Percentiles rank a stretch among this genome's conserved stretches.
Conservation (phyloP, 2,797 vertebrate species). For the Phataginus tetradactyla region DNA sequence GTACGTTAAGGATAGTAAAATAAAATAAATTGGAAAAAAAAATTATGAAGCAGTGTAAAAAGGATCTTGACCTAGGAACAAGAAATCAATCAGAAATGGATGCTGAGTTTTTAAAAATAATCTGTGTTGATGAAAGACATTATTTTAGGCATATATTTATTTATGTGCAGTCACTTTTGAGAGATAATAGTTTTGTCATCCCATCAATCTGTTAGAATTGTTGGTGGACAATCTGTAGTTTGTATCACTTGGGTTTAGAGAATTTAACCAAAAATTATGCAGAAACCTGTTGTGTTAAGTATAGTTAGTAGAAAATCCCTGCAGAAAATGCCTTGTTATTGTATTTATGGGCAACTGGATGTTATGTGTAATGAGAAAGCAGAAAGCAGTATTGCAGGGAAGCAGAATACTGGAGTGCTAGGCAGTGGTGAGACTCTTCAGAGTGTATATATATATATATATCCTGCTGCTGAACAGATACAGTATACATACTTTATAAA, state of each 20-base stretch:
- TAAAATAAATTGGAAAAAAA: too few relatives aligned
- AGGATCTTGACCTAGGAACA: slow-evolving; percentile 30
- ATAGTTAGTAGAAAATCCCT: background rate
- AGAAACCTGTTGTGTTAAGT: background rate
- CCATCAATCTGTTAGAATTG: background rate
- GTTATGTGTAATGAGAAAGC: background rate
- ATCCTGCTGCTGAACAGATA: background rate
- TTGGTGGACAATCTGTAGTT: background rate
- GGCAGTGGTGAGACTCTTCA: background rate
- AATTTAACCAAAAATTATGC: slow-evolving; percentile 17
- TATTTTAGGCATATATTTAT: background rate
- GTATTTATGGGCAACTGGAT: background rate
- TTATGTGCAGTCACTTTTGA: slow-evolving; percentile 42
- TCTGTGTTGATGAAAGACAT: background rate
- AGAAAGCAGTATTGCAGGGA: background rate
- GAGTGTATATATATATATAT: too few relatives aligned
- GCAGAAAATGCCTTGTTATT: background rate
- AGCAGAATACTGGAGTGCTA: background rate
- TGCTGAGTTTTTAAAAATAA: slow-evolving; percentile 12
- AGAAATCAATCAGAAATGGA: slow-evolving; percentile 25
- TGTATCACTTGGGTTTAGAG: slow-evolving; percentile 13
- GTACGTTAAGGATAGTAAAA: too few relatives aligned
- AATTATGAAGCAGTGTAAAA: slow-evolving; percentile 38
- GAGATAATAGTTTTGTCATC: background rate
- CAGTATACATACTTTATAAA: background rate